These are phyloP conservation scores for Lepidocolaptes lacrymiger DNA, from an alignment of 2,797 vertebrate genomes.

Conservation along the genomic window DNA sequence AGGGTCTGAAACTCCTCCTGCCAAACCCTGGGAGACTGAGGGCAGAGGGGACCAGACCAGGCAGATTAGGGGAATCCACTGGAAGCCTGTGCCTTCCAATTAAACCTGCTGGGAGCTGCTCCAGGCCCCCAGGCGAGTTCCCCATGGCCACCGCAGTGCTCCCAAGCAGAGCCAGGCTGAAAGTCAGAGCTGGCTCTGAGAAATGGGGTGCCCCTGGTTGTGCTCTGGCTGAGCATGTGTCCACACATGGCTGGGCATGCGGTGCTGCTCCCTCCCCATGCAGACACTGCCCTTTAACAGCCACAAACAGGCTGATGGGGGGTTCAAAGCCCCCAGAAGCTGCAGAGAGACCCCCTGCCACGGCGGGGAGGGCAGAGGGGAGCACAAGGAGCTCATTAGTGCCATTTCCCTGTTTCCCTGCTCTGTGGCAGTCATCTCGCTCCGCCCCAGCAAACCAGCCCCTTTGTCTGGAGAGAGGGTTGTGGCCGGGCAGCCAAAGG, in stretches of 20 bases:
- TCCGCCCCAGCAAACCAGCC: constrained; percentile 4
- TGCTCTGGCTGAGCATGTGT: fast-evolving
- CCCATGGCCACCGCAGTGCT: fast-evolving
- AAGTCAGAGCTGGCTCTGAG: fast-evolving
- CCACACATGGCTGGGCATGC: fast-evolving
- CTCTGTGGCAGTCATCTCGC: background rate
- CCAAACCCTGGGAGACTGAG: background rate
- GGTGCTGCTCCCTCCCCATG: fast-evolving
- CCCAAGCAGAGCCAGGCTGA: fast-evolving
- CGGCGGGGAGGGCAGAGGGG: background rate
- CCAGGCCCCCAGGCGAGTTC: fast-evolving
- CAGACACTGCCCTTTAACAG: fast-evolving
- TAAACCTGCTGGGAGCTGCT: background rate
- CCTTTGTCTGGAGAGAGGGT: constrained; percentile 22
- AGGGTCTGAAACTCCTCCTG: background rate
- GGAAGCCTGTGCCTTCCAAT: background rate
- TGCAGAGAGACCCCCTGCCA: background rate
- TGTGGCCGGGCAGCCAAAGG: background rate
- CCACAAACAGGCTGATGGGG: background rate
- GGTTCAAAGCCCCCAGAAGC: fast-evolving
- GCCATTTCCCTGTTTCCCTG: background rate
- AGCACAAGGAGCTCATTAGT: background rate
- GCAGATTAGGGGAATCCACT: background rate
- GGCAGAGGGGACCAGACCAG: background rate
- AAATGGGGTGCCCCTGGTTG: fast-evolving